These are phyloP conservation scores for Amazona ochrocephala DNA, from an alignment of 2,797 vertebrate species.

Conservation along the genomic window DNA sequence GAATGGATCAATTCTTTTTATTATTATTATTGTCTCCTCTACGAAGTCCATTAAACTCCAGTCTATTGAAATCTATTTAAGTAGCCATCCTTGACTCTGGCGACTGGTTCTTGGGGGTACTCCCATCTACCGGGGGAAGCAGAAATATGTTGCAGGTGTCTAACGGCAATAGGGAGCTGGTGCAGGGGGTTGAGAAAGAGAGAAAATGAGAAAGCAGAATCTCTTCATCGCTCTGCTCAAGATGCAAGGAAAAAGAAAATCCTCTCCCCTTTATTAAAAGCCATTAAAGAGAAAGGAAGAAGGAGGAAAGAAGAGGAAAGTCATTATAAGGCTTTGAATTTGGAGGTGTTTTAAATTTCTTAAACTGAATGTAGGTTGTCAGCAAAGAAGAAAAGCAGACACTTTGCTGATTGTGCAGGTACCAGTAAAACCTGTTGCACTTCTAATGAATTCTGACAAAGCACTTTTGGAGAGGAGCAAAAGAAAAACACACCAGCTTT, in stretches of 20 bases:
- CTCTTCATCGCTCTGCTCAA: neutral
- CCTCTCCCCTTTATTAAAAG: neutral
- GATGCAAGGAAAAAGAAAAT: neutral
- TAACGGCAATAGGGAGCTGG: neutral
- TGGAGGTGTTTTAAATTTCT: slow-evolving; percentile 36
- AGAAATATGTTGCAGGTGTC: neutral
- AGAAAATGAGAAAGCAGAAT: neutral
- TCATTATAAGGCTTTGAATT: slow-evolving; percentile 40
- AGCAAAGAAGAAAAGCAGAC: slow-evolving; percentile 25
- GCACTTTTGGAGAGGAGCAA: neutral
- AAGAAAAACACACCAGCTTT: neutral
- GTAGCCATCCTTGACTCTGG: neutral
- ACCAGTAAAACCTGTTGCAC: slow-evolving; percentile 1
- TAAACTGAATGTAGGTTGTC: slow-evolving; percentile 18
- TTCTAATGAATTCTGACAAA: slow-evolving; percentile 47
- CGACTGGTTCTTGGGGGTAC: neutral
- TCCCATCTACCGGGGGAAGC: neutral
- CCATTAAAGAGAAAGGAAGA: slow-evolving; percentile 9
- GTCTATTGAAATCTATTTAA: neutral
- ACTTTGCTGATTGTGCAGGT: slow-evolving; percentile 37
- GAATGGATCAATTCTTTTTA: neutral
- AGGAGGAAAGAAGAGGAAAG: slow-evolving; percentile 16
- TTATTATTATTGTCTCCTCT: neutral
- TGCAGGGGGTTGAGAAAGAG: neutral
- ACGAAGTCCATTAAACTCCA: neutral